These are phyloP conservation scores for Caloenas nicobarica DNA, from an alignment of 2,113 vertebrate genomes.

Conservation along the genomic window DNA sequence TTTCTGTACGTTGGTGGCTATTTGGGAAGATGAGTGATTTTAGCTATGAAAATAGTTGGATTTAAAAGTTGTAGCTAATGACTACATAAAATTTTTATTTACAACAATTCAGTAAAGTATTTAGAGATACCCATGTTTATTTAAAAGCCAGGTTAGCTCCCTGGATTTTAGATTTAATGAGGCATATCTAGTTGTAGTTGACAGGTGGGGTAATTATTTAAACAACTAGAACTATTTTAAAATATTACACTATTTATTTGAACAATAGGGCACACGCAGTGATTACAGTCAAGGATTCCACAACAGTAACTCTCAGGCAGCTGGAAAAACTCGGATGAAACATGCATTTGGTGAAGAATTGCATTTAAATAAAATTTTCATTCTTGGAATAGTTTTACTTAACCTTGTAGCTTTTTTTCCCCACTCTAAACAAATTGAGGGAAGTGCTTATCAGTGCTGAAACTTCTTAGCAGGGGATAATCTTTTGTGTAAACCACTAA, in stretches of 20 bases:
- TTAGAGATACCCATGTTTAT: background rate
- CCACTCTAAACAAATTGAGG: background rate
- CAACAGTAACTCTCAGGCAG: background rate
- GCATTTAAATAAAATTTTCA: background rate
- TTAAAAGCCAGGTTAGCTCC: background rate
- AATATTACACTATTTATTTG: background rate
- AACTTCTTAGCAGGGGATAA: background rate
- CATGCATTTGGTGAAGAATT: background rate
- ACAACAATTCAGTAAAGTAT: background rate
- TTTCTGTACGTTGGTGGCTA: background rate
- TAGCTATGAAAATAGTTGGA: background rate
- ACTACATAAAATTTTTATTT: background rate
- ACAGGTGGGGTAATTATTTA: background rate
- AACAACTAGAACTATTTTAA: background rate
- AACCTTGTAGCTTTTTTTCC: background rate
- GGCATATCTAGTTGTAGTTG: background rate
- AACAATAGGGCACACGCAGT: background rate
- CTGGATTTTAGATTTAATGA: background rate
- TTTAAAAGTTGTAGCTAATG: background rate
- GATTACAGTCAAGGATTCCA: background rate
- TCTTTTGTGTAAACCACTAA: background rate
- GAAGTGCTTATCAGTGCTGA: background rate
- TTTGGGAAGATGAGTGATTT: background rate
- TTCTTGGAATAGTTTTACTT: background rate
- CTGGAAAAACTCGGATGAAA: background rate